Evolutionary conservation across 2,113 vertebrate species (phyloP).

Genomic region (Notarius lentiginosus): DNA sequence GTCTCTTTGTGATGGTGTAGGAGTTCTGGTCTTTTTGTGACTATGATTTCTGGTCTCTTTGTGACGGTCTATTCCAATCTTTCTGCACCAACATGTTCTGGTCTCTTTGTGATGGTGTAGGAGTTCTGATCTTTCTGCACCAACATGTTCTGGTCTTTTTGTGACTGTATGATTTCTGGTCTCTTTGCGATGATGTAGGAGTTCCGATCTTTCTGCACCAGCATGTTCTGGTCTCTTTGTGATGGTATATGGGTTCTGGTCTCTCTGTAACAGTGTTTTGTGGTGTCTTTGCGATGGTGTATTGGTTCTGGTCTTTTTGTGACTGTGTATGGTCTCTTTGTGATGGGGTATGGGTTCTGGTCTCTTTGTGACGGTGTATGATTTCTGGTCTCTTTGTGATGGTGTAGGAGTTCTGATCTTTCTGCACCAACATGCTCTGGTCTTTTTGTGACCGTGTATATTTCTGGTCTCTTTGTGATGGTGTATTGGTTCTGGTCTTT

Average conservation of each 20-base stretch:
- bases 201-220: background rate
- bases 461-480: no score
- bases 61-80: background rate
- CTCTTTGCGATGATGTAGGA: background rate
- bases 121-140: no score
- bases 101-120: background rate
- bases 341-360: background rate
- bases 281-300: background rate
- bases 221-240: background rate
- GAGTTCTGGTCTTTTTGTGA: background rate
- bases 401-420: background rate
- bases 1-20: background rate
- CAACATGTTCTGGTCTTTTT: background rate
- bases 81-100: no score
- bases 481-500: no score
- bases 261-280: fast-evolving
- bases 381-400: background rate
- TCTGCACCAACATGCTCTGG: background rate
- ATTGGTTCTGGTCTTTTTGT: background rate
- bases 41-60: background rate
- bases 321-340: background rate
- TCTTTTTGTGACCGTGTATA: background rate
- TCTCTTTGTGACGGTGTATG: background rate
- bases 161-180: no score
- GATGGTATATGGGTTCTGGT: background rate